phyloP scores from a whole-genome alignment of 2,113 vertebrate genomes.

The Tachysurus fulvidraco region DNA sequence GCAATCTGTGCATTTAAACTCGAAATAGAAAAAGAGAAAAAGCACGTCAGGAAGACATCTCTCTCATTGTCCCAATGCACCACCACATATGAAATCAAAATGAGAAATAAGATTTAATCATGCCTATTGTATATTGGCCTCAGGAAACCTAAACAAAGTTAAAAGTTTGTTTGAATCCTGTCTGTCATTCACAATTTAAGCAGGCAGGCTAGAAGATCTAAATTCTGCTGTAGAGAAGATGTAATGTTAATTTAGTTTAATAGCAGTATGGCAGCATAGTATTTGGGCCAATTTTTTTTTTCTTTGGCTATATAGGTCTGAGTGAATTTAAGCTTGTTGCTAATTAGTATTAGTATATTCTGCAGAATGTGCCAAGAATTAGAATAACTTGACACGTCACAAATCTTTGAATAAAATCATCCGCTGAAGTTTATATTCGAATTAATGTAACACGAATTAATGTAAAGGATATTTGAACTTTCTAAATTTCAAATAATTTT shows the following conservation, averaged over 20 bases:
- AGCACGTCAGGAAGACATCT: neutral
- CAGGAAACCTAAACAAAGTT: conserved; percentile 9
- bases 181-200: conserved; percentile 30
- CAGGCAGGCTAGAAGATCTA: neutral
- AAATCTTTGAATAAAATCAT: neutral
- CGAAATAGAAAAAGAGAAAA: neutral
- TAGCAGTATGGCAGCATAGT: conserved; percentile 7
- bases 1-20: conserved; percentile 21
- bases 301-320: neutral
- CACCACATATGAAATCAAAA: neutral
- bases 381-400: neutral
- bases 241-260: conserved; percentile 15
- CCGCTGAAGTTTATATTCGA: neutral
- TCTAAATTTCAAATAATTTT: neutral
- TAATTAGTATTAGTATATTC: too few relatives aligned
- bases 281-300: conserved; percentile 16
- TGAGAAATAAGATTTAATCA: conserved; percentile 1
- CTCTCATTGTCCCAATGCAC: neutral
- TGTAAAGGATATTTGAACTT: neutral
- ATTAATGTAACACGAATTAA: neutral
- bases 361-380: neutral
- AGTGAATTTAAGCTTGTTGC: neutral
- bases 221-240: conserved; percentile 9
- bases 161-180: conserved; percentile 10
- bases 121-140: conserved; percentile 10